Base-by-base conservation (phyloP, 2,797 vertebrate species). In the Neosilurus mollespiculum region DNA sequence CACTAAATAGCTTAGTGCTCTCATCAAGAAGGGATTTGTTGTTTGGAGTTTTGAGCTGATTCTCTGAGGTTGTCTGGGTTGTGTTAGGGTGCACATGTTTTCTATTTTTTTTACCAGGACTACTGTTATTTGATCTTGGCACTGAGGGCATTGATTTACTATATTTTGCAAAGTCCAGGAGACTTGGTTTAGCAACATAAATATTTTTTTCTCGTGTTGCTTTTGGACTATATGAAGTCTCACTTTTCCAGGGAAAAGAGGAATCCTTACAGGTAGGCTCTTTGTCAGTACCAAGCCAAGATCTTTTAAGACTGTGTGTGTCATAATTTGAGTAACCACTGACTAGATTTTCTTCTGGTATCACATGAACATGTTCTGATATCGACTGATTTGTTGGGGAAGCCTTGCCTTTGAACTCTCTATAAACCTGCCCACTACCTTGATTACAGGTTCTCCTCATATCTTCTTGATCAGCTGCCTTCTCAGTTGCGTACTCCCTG, bases 1-100 rank as follows among this genome's bases (percentile, higher is more conserved):
- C 94, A 71, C 92, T 98, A 89, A 98, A 98, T 78, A 97, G 94
- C 88, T 95, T 97, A 89, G 97, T 95, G 84, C 95, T 96, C 34
- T 96, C 95, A 4, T 92, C 91, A 24, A 66, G 89, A 54, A 94
- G 88, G 1, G 95, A 95, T 90, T 93, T 96, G 24, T 85, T 78
- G 86, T 93, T 96, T 86, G 89, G 86, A 78, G 71, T 89, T 54
- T 80, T 81, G 9, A 84, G 43, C 90, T 83, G 53, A 53, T 30
- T 79, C 66, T 73, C 69, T 59, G 81, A 72, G 11, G 11, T 56
- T 64, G 84, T 37, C 12, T 78, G 30, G 61, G 49, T 59, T 30
- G 51, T n/a, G 93, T 93, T 1, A 92, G 92, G 65, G 92, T 95
- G 71, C 93, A 90, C 90, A 94, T 92, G 59, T 84, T 24, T 69